These are phyloP conservation scores for Laticauda laticaudata DNA, from an alignment of 2,113 vertebrate species.

Conservation along the genomic window DNA sequence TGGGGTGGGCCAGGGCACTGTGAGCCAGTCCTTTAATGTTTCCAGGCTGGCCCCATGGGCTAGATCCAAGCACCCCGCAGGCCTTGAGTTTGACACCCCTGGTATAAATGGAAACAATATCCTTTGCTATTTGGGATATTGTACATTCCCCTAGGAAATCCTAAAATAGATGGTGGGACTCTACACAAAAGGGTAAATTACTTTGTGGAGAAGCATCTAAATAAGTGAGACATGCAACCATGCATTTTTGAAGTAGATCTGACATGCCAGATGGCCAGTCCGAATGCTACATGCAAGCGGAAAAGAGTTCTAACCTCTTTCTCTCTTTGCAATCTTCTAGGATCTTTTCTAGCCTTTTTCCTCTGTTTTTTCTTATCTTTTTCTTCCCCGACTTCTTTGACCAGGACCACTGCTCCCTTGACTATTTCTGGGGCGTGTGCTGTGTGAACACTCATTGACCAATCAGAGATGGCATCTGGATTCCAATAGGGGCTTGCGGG, in stretches of 20 bases:
- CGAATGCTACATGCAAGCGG: constrained; percentile 46
- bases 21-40: too few species aligned
- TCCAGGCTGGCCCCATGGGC: too few species aligned
- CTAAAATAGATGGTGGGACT: neutral
- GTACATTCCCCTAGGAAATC: neutral
- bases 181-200: neutral
- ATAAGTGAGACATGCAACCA: constrained; percentile 46
- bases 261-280: neutral
- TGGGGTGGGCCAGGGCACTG: too few species aligned
- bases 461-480: constrained; percentile 72
- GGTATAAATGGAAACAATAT: neutral
- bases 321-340: constrained; percentile 80
- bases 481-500: constrained; percentile 63
- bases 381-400: constrained; percentile 71
- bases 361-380: constrained; percentile 78
- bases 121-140: neutral
- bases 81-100: too few species aligned
- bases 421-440: constrained; percentile 71
- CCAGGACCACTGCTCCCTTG: constrained; percentile 67
- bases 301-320: constrained; percentile 80
- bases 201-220: constrained; percentile 29
- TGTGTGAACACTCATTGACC: constrained; percentile 77
- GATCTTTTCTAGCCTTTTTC: constrained; percentile 78
- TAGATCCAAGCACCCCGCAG: too few species aligned
- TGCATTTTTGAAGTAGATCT: constrained; percentile 17